Base-by-base conservation (phyloP, 2,888 invertebrate species). In the Athalia circularis region DNA sequence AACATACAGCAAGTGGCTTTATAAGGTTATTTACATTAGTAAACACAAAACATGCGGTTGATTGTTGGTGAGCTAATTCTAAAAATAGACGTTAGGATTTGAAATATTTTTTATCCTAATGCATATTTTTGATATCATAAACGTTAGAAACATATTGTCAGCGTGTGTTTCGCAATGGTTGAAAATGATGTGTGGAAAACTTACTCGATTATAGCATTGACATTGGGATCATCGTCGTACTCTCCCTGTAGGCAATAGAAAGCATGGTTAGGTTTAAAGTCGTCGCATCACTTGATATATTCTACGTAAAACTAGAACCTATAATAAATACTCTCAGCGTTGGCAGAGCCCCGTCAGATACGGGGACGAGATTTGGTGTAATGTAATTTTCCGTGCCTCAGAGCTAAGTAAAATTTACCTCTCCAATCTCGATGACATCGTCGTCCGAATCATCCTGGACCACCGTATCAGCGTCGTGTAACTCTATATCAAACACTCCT, bases 401-500 rank as follows among this genome's bases (percentile, higher is more conserved):
- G 29, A 29, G 29, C 29, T 29, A 2, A 29, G 29, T 29, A 29
- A 29, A 29, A 29, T 91, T 93, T 93, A 97, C 97, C 94, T 96
- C 96, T 92, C 96, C 96, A 83, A 94, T 92, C 89, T 96, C 96
- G 90, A 97, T 95, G 90, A 95, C 95, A 92, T 98, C 98, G 90
- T 98, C 97, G 86, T 96, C 95, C 87, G 96, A 96, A 89, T 95
- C 95, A 90, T 95, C 95, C 88, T 93, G 94, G 84, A 94, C 92
- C 81, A 94, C 92, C 81, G 93, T 92, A 90, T 94, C 94, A 80
- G 91, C 92, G 88, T 95, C 95, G 88, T 95, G 94, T 89, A 98
- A 93, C 92, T 98, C 98, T 91, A 98, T 94, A 93, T 97, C 97
- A 91, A 98, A 98, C 91, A 98, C 96, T 91, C 96, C 97, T 91